Conservation (phyloP, 2,797 vertebrate species). For the Sebastolobus alascanus region DNA sequence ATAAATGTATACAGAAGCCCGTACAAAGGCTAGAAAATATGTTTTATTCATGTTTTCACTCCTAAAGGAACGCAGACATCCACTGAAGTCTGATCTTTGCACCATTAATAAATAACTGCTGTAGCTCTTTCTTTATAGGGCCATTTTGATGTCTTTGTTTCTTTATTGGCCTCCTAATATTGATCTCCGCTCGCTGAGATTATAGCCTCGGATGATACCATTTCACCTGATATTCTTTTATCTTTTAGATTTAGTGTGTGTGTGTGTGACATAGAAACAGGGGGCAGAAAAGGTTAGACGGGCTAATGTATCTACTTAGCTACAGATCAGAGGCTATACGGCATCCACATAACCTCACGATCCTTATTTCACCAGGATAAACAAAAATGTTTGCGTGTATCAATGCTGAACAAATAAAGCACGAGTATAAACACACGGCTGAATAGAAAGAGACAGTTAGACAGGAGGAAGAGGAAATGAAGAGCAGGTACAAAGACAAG, state of each 20-base stretch:
- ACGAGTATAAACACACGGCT: constrained; percentile 5
- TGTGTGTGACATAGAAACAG: constrained; percentile 32
- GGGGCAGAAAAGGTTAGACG: constrained; percentile 51
- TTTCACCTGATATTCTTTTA: constrained; percentile 61
- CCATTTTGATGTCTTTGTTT: constrained; percentile 51
- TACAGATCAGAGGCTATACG: constrained; percentile 61
- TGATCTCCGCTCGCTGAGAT: constrained; percentile 50
- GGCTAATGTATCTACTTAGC: constrained; percentile 74
- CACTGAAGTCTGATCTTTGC: constrained; percentile 25
- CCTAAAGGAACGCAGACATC: not conserved
- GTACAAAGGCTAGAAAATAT: constrained; percentile 5
- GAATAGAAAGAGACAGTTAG: constrained; percentile 2
- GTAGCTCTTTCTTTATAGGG: constrained; percentile 30
- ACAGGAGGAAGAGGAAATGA: constrained; percentile 14
- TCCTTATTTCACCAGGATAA: constrained; percentile 65
- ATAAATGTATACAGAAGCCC: not conserved
- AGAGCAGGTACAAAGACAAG: constrained; percentile 27
- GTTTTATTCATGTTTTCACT: constrained; percentile 20
- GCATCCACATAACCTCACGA: constrained; percentile 63
- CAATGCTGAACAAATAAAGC: constrained; percentile 16
- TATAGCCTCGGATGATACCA: constrained; percentile 46
- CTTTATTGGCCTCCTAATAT: constrained; percentile 60
- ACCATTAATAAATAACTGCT: constrained; percentile 43
- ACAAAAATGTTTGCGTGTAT: constrained; percentile 51
- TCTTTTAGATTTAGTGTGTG: constrained; percentile 51